Percentiles rank a stretch among this genome's conserved stretches.
Conservation (phyloP, 2,888 invertebrate species). For the Drosophila cracens region DNA sequence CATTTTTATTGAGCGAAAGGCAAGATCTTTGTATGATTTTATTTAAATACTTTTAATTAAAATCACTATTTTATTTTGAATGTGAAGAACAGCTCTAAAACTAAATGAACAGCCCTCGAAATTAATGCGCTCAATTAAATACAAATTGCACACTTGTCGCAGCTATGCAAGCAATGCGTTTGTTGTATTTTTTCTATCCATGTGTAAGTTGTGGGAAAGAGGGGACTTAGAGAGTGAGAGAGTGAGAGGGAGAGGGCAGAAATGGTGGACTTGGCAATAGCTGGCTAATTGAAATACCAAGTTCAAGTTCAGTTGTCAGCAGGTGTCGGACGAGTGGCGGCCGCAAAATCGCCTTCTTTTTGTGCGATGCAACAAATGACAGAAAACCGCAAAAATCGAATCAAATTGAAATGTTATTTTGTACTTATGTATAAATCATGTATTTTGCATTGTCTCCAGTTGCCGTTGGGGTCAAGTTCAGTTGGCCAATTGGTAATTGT, state of each 20-base stretch:
- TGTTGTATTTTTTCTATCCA: conserved; percentile 42
- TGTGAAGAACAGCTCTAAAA: background rate
- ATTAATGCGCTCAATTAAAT: conserved; percentile 65
- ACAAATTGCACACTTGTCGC: conserved; percentile 75
- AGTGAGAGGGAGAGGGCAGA: background rate
- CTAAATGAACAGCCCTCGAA: conserved; percentile 41
- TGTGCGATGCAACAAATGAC: conserved; percentile 38
- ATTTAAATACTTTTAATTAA: background rate
- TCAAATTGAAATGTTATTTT: conserved; percentile 48
- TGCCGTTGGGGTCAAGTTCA: conserved; percentile 72
- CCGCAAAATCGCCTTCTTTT: conserved; percentile 63
- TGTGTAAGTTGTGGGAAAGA: conserved; percentile 11
- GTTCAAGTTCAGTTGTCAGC: conserved; percentile 76
- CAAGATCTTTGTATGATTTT: background rate
- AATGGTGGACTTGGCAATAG: conserved; percentile 1
- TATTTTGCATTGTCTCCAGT: conserved; percentile 66
- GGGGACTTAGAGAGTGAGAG: conserved; percentile 11
- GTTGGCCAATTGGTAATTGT: conserved; percentile 58
- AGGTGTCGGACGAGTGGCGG: conserved; percentile 50
- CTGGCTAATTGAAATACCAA: conserved; percentile 58
- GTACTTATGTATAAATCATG: conserved; percentile 28
- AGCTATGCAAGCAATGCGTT: conserved; percentile 72
- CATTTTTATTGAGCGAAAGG: background rate
- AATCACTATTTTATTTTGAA: background rate
- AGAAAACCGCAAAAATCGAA: conserved; percentile 60